Evolutionary conservation across 2,888 invertebrate genomes (phyloP).

Genomic region (Rhimphoctona megacephalus): DNA sequence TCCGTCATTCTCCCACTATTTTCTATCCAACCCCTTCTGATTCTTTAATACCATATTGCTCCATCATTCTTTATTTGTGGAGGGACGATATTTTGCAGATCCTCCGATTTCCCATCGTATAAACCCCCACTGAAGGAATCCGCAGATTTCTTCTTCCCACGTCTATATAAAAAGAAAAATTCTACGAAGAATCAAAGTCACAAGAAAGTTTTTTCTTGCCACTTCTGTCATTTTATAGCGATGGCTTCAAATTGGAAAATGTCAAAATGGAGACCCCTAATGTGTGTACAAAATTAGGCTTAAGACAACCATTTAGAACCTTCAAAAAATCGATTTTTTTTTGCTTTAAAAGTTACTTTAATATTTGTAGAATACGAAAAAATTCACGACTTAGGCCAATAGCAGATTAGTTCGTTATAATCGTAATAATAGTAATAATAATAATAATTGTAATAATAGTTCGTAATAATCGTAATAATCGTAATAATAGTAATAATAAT

Average conservation of each 20-base stretch:
- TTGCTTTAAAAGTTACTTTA: no score
- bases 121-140: not conserved
- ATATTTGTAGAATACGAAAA: no score
- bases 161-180: not conserved
- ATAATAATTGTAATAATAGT: no score
- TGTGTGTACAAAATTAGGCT: not conserved
- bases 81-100: conserved; percentile 32
- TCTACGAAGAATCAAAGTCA: not conserved
- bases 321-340: no score
- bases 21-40: conserved; percentile 1
- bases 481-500: no score
- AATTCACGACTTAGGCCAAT: no score
- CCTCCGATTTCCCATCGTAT: not conserved
- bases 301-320: no score
- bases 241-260: not conserved
- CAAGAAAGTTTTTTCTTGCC: not conserved
- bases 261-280: not conserved
- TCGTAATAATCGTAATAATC: no score
- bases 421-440: no score
- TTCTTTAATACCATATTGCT: conserved; percentile 12
- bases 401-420: no score
- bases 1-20: not conserved
- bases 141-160: not conserved
- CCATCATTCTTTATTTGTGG: not conserved
- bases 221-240: not conserved